Evolutionary conservation across 2,797 vertebrate genomes (phyloP), one percentile per base, ranked within the genome.

Genomic region (Staurois parvus): DNA sequence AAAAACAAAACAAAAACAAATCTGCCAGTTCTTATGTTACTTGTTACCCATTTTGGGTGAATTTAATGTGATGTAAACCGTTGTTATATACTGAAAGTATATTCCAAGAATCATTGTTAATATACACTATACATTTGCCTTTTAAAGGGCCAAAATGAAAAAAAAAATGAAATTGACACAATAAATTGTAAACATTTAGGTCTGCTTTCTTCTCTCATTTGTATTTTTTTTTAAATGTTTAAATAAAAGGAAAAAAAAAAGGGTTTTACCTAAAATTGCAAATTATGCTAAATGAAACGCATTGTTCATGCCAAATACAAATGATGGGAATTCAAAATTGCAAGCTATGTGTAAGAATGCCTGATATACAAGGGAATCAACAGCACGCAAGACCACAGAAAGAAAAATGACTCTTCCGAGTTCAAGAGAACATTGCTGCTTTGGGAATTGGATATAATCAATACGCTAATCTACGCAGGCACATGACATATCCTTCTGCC

Each of bases 151-250:
- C 90, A 87, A 88, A 89, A 91, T 90, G 88, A 89, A 89, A 91
- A 90, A 89, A 89, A 34, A 34, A 34, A 37, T 37, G 88, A 81
- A 89, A 92, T 91, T 91, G 92, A 93, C 92, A 93, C 93, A 94
- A 95, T 94, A 95, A 95, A 95, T 92, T 93, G 94, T 94, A 93
- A 94, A 93, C 92, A 93, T 93, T 93, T 94, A 93, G 94, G 92
- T 42, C 81, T 87, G 85, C 2, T 92, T 89, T 91, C 91, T 92
- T 94, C 92, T 89, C 90, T 93, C 91, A 37, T 88, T 75, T 56
- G 2, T 52, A 17, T 26, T 84, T 78, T 77, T 52, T 26, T 77
- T 56, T 64, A 26, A 11, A 64, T 26, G 5, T 80, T 68, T 24
- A 13, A 32, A 32, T 72, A 40, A 62, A 72, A 48, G 67, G 4